Evolutionary conservation across 1,140 invertebrate genomes (phyloP), one percentile per base, ranked within the genome.

Genomic region (Bilobella aurantiaca): DNA sequence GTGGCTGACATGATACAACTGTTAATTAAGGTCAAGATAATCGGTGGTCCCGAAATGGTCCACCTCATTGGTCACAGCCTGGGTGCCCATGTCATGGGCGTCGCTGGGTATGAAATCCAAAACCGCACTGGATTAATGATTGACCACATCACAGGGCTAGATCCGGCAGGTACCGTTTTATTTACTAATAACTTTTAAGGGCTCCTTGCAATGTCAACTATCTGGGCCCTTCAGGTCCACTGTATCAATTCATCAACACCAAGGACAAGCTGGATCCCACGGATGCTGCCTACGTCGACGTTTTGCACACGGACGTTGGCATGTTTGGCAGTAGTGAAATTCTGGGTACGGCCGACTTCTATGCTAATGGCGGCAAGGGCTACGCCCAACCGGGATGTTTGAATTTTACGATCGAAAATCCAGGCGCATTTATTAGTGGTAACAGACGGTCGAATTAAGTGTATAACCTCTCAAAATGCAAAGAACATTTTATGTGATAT

Each of bases 61-160:
- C 58, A 59, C 23, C 58, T 59, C 58, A 34, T 59, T 59, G 58
- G 58, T 18, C 58, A 59, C 25, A 59, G 58, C 28, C 58, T 59
- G 8, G 58, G 58, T 29, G 58, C 58, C 5, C 58, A 59, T 59
- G 28, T 59, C 12, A 59, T 29, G 28, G 58, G 58, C n/a, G 31
- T 59, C 8, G 58, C 28, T 8, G 58, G 58, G 23, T 29, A 29
- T 34, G 28, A 34, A 29, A 25, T 59, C 18, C 25, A 34, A 5
- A 59, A 59, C 3, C 3, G 18, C 8, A 29, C 32, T 25, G 58
- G 58, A 59, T 8, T 8, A 8, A 18, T 5, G 3, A 34, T 59
- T 31, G 31, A 59, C 23, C 58, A 34, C 18, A 59, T 59, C 32
- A 59, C 29, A 30, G 58, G 58, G 5, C 58, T 59, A 8, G 58